Evolutionary conservation across 2,888 invertebrate species (phyloP).

Genomic region (Phengaris arion): DNA sequence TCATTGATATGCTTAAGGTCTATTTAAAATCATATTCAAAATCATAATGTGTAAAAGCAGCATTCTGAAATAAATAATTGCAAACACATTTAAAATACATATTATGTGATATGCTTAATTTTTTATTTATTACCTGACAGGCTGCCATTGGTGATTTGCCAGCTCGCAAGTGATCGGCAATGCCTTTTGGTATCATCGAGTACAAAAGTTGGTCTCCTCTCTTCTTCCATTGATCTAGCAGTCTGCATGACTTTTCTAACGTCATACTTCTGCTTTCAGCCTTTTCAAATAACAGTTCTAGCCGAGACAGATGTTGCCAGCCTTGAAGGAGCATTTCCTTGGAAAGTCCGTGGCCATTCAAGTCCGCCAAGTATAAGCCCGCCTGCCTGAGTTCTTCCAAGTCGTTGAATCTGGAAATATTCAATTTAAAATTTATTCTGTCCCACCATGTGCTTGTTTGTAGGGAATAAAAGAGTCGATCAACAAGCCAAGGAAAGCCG

Average conservation of each 20-base stretch:
- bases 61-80: no score
- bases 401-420: constrained; percentile 84
- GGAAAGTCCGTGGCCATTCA: constrained; percentile 91
- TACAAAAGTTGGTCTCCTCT: constrained; percentile 92
- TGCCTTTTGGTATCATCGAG: constrained; percentile 93
- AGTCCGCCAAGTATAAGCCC: constrained; percentile 88
- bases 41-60: no score
- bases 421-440: neutral
- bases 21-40: no score
- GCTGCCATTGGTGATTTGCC: constrained; percentile 88
- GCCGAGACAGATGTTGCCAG: constrained; percentile 90
- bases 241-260: constrained; percentile 86
- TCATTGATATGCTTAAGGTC: no score
- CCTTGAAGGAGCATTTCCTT: constrained; percentile 90
- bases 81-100: no score
- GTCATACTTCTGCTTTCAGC: constrained; percentile 89
- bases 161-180: constrained; percentile 88
- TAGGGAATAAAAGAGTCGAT: no score
- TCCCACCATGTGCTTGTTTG: no score
- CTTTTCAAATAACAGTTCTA: constrained; percentile 90
- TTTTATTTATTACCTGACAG: constrained; percentile 81
- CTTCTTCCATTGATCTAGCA: constrained; percentile 91
- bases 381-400: constrained; percentile 89
- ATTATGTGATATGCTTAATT: neutral
- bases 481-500: no score